phyloP scores from a whole-genome alignment of 2,888 invertebrate genomes.

The Glaucopsyche alexis region DNA sequence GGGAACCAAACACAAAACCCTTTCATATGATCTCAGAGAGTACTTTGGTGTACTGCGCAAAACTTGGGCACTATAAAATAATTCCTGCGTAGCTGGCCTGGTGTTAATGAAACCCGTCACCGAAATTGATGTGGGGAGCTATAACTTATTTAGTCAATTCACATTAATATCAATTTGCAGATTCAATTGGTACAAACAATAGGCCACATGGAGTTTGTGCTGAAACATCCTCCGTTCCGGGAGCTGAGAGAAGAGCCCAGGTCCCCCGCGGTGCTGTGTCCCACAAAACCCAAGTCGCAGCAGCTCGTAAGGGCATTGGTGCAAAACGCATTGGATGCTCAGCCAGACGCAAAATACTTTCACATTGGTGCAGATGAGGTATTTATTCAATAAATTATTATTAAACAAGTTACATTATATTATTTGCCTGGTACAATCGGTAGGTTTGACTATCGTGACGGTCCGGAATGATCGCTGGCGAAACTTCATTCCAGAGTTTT shows the following conservation, averaged over 20 bases:
- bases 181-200: constrained; percentile 91
- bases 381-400: background rate
- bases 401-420: background rate
- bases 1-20: no score
- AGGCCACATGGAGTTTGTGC: constrained; percentile 91
- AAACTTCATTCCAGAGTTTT: no score
- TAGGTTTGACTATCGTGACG: no score
- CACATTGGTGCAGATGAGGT: constrained; percentile 93
- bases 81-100: no score
- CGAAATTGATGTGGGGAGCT: no score
- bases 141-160: background rate
- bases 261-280: constrained; percentile 86
- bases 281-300: constrained; percentile 76
- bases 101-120: no score
- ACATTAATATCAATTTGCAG: constrained; percentile 46
- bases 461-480: no score
- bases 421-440: no score
- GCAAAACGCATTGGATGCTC: constrained; percentile 84
- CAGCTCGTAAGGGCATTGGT: constrained; percentile 76
- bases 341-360: constrained; percentile 82
- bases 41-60: no score
- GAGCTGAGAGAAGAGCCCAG: constrained; percentile 82
- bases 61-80: no score
- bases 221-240: constrained; percentile 85
- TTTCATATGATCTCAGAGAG: no score